Evolutionary conservation across 2,113 vertebrate species (phyloP).

Genomic region (Emberiza fucata): DNA sequence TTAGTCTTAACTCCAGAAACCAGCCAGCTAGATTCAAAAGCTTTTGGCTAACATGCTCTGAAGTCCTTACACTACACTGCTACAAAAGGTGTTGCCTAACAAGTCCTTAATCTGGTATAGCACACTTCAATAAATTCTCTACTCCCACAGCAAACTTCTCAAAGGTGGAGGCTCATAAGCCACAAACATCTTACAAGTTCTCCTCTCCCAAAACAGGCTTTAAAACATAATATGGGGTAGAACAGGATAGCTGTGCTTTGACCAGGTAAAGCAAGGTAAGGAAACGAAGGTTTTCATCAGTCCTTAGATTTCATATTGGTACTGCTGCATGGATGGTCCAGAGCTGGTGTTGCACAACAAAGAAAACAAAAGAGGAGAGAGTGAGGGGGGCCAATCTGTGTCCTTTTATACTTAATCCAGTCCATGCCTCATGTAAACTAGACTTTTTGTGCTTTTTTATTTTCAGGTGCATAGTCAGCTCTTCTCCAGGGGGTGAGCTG

Average conservation of each 20-base stretch:
- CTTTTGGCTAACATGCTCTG: accelerated
- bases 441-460: not conserved
- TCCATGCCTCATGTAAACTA: not conserved
- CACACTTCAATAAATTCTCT: not conserved
- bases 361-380: not conserved
- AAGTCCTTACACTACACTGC: not conserved
- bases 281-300: not conserved
- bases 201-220: not conserved
- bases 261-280: not conserved
- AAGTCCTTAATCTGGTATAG: not conserved
- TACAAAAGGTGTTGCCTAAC: not conserved
- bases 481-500: not conserved
- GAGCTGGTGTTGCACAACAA: not conserved
- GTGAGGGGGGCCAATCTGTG: not conserved
- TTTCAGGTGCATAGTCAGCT: not conserved
- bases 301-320: not conserved
- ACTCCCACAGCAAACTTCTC: not conserved
- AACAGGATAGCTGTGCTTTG: not conserved
- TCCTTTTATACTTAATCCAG: not conserved
- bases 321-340: not conserved
- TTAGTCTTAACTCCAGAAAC: not conserved
- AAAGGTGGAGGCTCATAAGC: not conserved
- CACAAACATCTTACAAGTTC: not conserved
- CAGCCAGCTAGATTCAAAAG: not conserved
- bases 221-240: not conserved